Evolutionary conservation across 1,140 invertebrate genomes (phyloP).

Genomic region (Matsumurasca onukii): DNA sequence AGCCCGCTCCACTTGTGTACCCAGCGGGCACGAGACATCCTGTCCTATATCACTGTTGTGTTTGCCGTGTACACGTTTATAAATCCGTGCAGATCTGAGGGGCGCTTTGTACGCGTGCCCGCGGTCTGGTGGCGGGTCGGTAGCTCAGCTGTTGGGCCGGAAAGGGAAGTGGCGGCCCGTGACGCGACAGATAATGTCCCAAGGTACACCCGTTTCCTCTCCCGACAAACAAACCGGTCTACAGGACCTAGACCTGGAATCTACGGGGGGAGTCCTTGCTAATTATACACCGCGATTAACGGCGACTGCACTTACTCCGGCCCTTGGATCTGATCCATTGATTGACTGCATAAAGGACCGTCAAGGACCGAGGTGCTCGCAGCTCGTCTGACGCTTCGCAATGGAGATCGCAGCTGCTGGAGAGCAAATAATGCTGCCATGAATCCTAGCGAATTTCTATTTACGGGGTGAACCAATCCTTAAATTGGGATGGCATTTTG

Average conservation of each 20-base stretch:
- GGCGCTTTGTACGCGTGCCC: background rate
- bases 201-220: constrained; percentile 26
- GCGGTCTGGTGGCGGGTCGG: background rate
- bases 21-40: background rate
- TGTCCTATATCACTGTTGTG: background rate
- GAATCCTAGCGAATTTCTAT: too few relatives aligned
- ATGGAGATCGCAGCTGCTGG: too few relatives aligned
- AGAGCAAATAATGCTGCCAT: too few relatives aligned
- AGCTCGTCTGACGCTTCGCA: too few relatives aligned
- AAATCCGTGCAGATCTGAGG: background rate
- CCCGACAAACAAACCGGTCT: constrained; percentile 20
- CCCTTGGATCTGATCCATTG: too few relatives aligned
- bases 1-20: too few relatives aligned
- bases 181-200: constrained; percentile 26
- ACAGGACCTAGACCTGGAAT: background rate
- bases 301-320: too few relatives aligned
- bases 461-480: too few relatives aligned
- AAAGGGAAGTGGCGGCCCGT: constrained; percentile 22
- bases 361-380: too few relatives aligned
- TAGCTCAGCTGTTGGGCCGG: constrained; percentile 20
- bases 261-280: constrained; percentile 11
- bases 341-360: too few relatives aligned
- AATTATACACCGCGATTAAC: constrained; percentile 13
- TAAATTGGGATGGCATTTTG: too few relatives aligned
- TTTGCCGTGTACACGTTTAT: background rate